phyloP scores from a whole-genome alignment of 2,113 vertebrate genomes.

The Prolemur simus region DNA sequence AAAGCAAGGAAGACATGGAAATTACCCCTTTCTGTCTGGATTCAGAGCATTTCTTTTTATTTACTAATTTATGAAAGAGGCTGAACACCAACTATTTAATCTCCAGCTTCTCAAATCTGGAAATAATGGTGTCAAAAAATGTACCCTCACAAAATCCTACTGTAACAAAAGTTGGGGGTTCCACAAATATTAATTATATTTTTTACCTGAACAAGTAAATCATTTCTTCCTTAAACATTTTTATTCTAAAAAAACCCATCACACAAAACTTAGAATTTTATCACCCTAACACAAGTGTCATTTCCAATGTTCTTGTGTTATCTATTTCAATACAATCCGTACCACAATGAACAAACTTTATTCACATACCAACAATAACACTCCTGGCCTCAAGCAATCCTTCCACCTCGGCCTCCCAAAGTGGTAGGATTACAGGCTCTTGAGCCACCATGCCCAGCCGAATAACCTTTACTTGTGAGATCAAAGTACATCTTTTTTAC shows the following conservation, averaged over 20 bases:
- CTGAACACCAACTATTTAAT: background rate
- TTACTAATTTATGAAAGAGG: conserved; percentile 52
- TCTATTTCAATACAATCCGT: conserved; percentile 10
- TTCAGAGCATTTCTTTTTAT: conserved; percentile 41
- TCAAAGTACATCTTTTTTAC: background rate
- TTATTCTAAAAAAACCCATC: background rate
- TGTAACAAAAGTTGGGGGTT: background rate
- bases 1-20: background rate
- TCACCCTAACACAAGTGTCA: background rate
- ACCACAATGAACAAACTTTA: background rate
- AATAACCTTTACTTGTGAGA: background rate
- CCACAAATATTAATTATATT: background rate
- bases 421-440: too few relatives aligned
- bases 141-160: background rate
- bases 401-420: too few relatives aligned
- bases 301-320: background rate
- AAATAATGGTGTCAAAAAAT: conserved; percentile 16
- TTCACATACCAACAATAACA: conserved; percentile 25
- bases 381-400: too few relatives aligned
- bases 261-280: conserved; percentile 38
- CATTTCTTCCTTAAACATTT: conserved; percentile 18
- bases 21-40: background rate
- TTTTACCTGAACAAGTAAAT: background rate
- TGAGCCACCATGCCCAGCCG: too few relatives aligned
- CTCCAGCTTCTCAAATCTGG: conserved; percentile 7